A percentile compares a stretch with the other conserved stretches of the same genome.
These are phyloP conservation scores for Drosophila kohkoa DNA, from an alignment of 1,140 invertebrate species.

Conservation along the genomic window DNA sequence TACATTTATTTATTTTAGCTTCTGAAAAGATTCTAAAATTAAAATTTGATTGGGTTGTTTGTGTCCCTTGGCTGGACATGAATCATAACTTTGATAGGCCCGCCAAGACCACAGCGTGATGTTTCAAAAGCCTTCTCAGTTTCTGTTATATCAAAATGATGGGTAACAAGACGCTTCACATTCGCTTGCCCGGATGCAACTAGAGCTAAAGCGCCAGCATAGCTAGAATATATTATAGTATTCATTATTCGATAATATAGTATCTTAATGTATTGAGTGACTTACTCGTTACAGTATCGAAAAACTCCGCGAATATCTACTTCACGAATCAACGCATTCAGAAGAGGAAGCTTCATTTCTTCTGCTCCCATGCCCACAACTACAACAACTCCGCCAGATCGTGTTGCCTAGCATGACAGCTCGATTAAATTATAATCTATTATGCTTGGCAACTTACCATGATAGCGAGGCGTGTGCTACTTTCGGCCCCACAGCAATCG, in stretches of 20 bases:
- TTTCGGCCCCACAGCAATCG: slow-evolving; percentile 94
- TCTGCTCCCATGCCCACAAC: slow-evolving; percentile 94
- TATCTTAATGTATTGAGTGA: background rate
- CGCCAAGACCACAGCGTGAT: slow-evolving; percentile 85
- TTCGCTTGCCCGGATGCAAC: slow-evolving; percentile 93
- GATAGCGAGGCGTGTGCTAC: slow-evolving; percentile 91
- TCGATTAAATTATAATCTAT: background rate
- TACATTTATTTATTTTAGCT: too few relatives aligned
- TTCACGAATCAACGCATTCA: slow-evolving; percentile 92
- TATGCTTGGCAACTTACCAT: slow-evolving; percentile 55
- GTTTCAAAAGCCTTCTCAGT: slow-evolving; percentile 86
- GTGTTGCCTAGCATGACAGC: slow-evolving; percentile 88
- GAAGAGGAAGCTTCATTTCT: slow-evolving; percentile 92
- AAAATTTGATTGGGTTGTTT: too few relatives aligned
- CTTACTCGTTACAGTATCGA: slow-evolving; percentile 93
- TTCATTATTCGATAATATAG: background rate
- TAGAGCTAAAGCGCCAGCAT: slow-evolving; percentile 93
- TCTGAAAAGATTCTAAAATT: too few relatives aligned
- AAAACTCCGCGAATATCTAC: slow-evolving; percentile 97
- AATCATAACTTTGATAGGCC: slow-evolving; percentile 85
- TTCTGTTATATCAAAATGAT: slow-evolving; percentile 94
- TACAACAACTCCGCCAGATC: slow-evolving; percentile 92
- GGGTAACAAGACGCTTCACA: slow-evolving; percentile 95
- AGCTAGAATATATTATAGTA: slow-evolving; percentile 84
- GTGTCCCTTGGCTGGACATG: too few relatives aligned